Evolutionary conservation across 2,888 invertebrate genomes (phyloP), one percentile per base, ranked within the genome.

Genomic region (Brachyptera putata): DNA sequence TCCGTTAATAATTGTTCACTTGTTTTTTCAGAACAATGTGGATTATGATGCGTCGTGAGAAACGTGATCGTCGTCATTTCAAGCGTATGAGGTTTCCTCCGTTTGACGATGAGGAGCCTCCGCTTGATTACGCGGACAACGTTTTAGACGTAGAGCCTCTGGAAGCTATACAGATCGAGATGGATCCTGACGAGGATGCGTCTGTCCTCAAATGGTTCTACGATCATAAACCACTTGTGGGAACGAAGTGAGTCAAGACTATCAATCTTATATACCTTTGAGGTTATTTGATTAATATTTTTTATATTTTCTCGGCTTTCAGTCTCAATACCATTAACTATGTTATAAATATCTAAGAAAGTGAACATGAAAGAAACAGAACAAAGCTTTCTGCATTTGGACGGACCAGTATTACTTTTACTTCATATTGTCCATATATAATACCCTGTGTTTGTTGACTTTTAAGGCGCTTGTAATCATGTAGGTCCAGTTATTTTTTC

Each of bases 1-100:
- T 18, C 3, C 18, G n/a, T 21, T 43, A 43, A 18, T 16, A 11
- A 11, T 2, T 18, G 21, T 18, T 14, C 3, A 3, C 43, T 43
- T 43, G 53, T n/a, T n/a, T 63, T 68, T 67, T 18, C 66, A 89
- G 89, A 43, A 95, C 98, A 1, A 99, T 99, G 98, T 99, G 99
- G 99, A 98, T 99, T 68, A 99, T 99, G 97, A 98, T 99, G 98
- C 82, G 99, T 67, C 84, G 99, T 68, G 98, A 99, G 73, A 99
- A 99, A 75, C 82, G 99, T 65, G 99, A 99, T 79, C 89, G 99
- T 73, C 84, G 98, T 26, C 99, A 99, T 75, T 99, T 99, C 74
- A 99, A 99, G 76, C 81, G 99, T 68, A 99, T 99, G 99, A 82
- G 99, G 67, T 99, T 99, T 74, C 99, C 99, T 13, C 99, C 99